phyloP scores from a whole-genome alignment of 2,113 vertebrate species.

The Pangasianodon hypophthalmus region DNA sequence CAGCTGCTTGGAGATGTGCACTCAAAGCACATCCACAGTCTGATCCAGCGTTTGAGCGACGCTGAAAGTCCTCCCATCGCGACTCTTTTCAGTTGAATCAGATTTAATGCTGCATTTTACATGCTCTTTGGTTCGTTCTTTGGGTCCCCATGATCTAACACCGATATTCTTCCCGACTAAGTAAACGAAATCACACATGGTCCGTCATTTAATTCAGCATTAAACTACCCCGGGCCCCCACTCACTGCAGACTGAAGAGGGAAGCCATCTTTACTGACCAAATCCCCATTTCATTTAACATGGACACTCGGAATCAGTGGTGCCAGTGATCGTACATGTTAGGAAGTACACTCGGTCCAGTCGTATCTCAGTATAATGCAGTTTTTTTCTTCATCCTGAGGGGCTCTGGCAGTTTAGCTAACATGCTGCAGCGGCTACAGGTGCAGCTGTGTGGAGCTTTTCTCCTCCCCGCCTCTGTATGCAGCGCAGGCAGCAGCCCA shows the following conservation, averaged over 20 bases:
- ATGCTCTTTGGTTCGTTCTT: not conserved
- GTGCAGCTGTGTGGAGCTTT: slow-evolving; percentile 27
- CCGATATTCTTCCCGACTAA: no score
- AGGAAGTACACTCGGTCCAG: not conserved
- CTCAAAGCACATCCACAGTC: not conserved
- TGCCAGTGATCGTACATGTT: no score
- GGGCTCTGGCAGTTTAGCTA: not conserved
- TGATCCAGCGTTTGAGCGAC: not conserved
- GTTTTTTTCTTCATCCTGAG: not conserved
- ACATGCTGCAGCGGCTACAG: slow-evolving; percentile 28
- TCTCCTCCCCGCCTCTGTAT: not conserved
- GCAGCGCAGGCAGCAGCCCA: not conserved
- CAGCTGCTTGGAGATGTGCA: not conserved
- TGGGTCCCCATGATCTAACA: not conserved
- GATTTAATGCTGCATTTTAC: not conserved
- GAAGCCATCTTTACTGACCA: slow-evolving; percentile 50
- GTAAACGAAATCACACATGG: not conserved
- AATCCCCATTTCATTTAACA: slow-evolving; percentile 15
- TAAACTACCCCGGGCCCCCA: slow-evolving; percentile 5
- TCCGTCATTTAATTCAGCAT: slow-evolving; percentile 4
- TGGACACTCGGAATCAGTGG: not conserved
- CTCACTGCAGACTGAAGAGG: slow-evolving; percentile 22
- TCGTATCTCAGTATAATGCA: not conserved
- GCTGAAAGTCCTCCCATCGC: not conserved
- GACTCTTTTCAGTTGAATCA: not conserved